Evolutionary conservation across 1,140 invertebrate genomes (phyloP), one percentile per base, ranked within the genome.

Genomic region (Drosophila kikkawai): DNA sequence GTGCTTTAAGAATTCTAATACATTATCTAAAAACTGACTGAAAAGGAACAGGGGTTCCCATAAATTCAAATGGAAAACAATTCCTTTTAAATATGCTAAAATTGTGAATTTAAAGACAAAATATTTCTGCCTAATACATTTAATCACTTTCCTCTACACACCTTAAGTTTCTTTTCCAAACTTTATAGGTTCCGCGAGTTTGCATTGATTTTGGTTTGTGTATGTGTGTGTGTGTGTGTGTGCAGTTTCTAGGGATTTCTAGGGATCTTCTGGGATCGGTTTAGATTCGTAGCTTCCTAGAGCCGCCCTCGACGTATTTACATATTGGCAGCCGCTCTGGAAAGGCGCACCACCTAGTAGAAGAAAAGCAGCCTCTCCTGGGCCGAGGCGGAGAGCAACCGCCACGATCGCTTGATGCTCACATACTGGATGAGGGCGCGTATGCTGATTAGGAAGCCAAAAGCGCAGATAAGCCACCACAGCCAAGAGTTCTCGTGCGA

Each of bases 381-480:
- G 65, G 97, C 96, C 69, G 95, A 96, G 44, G 96, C 95, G 7
- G 96, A 97, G n/a, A 98, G 93, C 79, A 97, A 93, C 79, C 96
- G 95, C 97, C 97, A 98, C 64, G 97, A 97, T 71, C 97, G 95
- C 91, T 98, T 98, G 79, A 98, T 97, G 91, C 96, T 97, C 83
- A 98, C 94, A 93, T 98, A 98, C 93, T 98, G 97, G 73, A 98
- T 95, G 41, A 98, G 95, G 12, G 97, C 97, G 79, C 97, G 96
- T 60, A 97, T 95, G 92, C 97, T 98, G 90, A 98, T 97, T 66
- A 98, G 93, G 69, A 98, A 94, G 95, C 97, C 97, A 93, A 98
- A 97, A 44, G 96, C 96, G 95, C 97, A 97, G 75, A 97, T 97
- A 36, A 97, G 94, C 96, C 97, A 98, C 96, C 97, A 97, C 7